Conservation (phyloP, 2,113 vertebrate genomes). For the Jaculus jaculus region DNA sequence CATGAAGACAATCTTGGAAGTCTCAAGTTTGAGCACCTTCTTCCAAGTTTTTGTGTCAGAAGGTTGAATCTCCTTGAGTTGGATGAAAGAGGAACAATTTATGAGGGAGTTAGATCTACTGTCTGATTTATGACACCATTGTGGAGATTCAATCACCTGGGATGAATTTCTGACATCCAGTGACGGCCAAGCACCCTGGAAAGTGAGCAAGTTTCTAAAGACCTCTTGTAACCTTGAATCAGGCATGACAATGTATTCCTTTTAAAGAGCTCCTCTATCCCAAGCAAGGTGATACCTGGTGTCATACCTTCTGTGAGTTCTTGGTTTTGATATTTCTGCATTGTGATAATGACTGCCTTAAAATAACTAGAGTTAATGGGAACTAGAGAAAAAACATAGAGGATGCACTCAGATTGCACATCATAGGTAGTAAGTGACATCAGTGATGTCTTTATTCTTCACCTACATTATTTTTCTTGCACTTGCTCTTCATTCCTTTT, state of each 20-base stretch:
- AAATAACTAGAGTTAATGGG: background rate
- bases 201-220: background rate
- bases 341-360: background rate
- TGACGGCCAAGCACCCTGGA: conserved; percentile 9
- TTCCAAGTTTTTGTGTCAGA: conserved; percentile 56
- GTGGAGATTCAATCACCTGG: background rate
- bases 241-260: background rate
- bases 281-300: background rate
- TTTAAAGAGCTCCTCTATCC: background rate
- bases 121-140: conserved; percentile 49
- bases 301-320: background rate
- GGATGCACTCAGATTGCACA: background rate
- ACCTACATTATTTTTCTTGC: background rate
- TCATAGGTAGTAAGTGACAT: background rate
- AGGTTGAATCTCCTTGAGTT: conserved; percentile 60
- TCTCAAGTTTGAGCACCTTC: conserved; percentile 38
- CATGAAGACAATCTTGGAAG: conserved; percentile 34
- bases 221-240: background rate
- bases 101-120: conserved; percentile 11
- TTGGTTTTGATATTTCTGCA: background rate
- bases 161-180: conserved; percentile 31
- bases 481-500: background rate
- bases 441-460: background rate
- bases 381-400: background rate
- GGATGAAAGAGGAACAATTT: conserved; percentile 50